Conservation (phyloP, 2,888 invertebrate genomes). For the Chrysotoxum bicinctum region DNA sequence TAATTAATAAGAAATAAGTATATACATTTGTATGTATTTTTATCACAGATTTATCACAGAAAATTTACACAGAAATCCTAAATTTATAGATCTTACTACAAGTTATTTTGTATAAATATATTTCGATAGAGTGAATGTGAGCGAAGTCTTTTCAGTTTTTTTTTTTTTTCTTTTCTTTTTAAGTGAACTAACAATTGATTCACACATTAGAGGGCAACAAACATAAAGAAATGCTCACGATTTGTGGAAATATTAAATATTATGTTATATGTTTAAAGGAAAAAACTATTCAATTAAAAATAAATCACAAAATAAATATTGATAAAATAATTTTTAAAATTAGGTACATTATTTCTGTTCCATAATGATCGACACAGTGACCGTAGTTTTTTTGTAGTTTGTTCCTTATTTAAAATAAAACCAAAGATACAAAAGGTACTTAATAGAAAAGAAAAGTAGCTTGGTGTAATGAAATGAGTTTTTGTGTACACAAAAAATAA, state of each 20-base stretch:
- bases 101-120: background rate
- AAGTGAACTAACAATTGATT: constrained; percentile 30
- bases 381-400: constrained; percentile 12
- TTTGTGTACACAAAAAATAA: constrained; percentile 59
- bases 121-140: constrained; percentile 1
- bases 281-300: constrained; percentile 52
- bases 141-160: background rate
- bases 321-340: constrained; percentile 56
- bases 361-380: constrained; percentile 49
- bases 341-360: constrained; percentile 50
- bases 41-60: constrained; percentile 66
- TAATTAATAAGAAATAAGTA: constrained; percentile 14
- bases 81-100: constrained; percentile 1
- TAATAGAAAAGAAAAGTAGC: constrained; percentile 32
- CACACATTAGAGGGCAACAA: constrained; percentile 7
- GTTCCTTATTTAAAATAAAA: constrained; percentile 37
- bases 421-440: constrained; percentile 33
- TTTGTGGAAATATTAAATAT: constrained; percentile 46
- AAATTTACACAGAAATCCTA: constrained; percentile 38
- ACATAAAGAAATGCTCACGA: constrained; percentile 12
- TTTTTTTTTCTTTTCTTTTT: constrained; percentile 14
- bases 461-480: constrained; percentile 49
- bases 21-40: constrained; percentile 17
- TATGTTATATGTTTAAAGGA: constrained; percentile 35
- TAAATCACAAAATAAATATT: constrained; percentile 69